Percentiles rank a stretch among this genome's conserved stretches.
phyloP scores from a whole-genome alignment of 2,888 invertebrate species.

The Ptilodon capucinus region DNA sequence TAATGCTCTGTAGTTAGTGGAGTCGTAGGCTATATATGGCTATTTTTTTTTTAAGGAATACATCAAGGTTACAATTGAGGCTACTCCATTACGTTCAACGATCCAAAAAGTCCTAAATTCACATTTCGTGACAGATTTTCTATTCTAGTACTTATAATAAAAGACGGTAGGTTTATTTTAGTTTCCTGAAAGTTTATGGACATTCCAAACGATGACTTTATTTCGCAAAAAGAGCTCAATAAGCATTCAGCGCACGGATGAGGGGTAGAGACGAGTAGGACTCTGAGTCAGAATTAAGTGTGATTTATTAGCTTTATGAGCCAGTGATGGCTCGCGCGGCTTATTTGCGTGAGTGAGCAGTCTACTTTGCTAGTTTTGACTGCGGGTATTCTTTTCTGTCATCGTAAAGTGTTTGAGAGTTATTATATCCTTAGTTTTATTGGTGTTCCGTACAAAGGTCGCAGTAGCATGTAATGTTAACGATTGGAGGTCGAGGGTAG shows the following conservation, averaged over 20 bases:
- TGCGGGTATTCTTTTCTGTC: conserved; percentile 19
- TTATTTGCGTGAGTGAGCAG: conserved; percentile 54
- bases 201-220: conserved; percentile 26
- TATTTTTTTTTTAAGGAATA: no score
- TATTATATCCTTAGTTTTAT: neutral
- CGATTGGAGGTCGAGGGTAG: no score
- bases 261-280: conserved; percentile 50
- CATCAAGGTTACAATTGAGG: no score
- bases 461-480: no score
- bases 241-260: conserved; percentile 69
- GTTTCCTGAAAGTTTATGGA: conserved; percentile 7
- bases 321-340: conserved; percentile 50
- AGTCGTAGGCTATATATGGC: no score
- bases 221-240: conserved; percentile 41
- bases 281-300: conserved; percentile 66
- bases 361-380: conserved; percentile 30
- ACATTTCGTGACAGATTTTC: neutral
- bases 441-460: neutral
- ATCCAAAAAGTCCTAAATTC: no score
- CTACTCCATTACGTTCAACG: no score
- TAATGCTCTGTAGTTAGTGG: neutral
- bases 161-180: conserved; percentile 2
- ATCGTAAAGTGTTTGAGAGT: conserved; percentile 1
- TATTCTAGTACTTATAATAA: neutral
- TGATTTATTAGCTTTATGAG: conserved; percentile 75